Conservation (phyloP, 2,797 vertebrate species). For the Jordanella pulchra region DNA sequence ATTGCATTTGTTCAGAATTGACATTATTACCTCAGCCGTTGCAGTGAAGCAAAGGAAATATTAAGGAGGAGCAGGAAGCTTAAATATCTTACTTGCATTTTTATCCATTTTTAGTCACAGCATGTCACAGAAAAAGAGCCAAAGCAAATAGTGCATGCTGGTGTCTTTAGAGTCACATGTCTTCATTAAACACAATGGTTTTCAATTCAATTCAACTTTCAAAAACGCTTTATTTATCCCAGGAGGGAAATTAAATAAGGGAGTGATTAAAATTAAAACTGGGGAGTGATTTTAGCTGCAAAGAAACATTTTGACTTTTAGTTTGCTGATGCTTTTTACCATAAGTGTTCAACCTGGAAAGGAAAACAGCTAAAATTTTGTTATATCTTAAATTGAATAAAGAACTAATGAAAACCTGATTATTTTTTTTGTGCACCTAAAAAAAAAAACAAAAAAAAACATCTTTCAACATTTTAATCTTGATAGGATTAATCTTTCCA, state of each 20-base stretch:
- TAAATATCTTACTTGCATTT: background rate
- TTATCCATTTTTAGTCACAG: background rate
- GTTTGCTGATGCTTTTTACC: background rate
- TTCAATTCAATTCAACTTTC: no score
- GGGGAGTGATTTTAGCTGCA: no score
- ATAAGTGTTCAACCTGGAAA: background rate
- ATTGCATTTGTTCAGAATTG: background rate
- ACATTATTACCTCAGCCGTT: background rate
- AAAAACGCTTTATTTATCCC: no score
- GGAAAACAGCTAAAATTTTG: background rate
- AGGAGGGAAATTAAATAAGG: no score
- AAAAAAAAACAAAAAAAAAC: no score
- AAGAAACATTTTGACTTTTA: background rate
- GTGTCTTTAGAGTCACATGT: background rate
- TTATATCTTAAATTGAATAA: background rate
- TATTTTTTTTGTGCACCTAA: no score
- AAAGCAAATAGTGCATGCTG: background rate
- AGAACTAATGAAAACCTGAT: background rate
- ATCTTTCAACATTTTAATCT: no score
- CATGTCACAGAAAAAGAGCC: background rate
- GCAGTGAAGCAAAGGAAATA: background rate
- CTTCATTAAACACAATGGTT: background rate
- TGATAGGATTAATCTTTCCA: background rate
- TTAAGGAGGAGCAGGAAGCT: background rate
- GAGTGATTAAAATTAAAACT: no score